Conservation (phyloP, 2,113 vertebrate genomes). For the Melanerpes aurifrons region DNA sequence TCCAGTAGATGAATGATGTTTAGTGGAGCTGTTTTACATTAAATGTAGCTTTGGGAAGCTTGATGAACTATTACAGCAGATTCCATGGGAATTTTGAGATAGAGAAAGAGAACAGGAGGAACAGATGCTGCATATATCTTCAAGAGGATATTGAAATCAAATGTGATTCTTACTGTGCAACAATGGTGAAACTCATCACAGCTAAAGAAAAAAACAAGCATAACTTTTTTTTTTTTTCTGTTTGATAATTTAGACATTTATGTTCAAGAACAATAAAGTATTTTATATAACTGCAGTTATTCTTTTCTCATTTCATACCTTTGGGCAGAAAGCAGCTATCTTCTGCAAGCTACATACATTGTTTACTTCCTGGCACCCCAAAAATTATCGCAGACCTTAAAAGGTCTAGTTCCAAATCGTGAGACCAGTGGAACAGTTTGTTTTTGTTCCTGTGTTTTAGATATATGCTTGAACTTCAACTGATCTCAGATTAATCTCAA, state of each 20-base stretch:
- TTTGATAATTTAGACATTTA: not conserved
- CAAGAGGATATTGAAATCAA: not conserved
- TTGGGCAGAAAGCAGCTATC: not conserved
- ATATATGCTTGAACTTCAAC: not conserved
- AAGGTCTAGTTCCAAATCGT: not conserved
- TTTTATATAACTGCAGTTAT: not conserved
- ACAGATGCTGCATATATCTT: not conserved
- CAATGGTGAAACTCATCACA: not conserved
- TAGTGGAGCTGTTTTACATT: conserved; percentile 16
- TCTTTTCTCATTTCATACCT: not conserved
- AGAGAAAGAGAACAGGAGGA: not conserved
- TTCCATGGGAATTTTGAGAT: not conserved
- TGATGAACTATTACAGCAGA: conserved; percentile 14
- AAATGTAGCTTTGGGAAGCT: not conserved
- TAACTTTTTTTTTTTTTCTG: not conserved
- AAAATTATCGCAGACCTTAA: not conserved
- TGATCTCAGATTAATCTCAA: not conserved
- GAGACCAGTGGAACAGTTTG: not conserved
- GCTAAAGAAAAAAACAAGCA: no score
- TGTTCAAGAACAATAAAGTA: not conserved
- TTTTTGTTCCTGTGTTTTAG: not conserved
- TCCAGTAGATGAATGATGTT: conserved; percentile 21
- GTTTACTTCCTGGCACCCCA: not conserved
- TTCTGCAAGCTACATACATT: not conserved
- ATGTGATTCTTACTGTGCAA: not conserved